A percentile compares a stretch with the other conserved stretches of the same genome.
Conservation (phyloP, 1,140 invertebrate species). For the Pararge aegeria region DNA sequence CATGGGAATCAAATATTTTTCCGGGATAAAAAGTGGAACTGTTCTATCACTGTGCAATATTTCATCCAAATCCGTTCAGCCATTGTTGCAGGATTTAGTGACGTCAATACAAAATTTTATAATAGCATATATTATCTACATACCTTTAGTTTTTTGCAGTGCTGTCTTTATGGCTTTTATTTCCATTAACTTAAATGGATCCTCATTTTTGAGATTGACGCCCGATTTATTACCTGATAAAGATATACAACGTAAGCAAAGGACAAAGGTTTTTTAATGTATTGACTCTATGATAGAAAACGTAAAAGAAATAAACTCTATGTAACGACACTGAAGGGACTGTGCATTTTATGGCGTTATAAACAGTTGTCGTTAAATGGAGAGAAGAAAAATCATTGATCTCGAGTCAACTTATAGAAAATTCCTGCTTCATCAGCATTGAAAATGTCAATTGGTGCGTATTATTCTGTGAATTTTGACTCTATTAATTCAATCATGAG, state of each 20-base stretch:
- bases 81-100: too few relatives aligned
- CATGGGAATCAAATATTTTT: too few relatives aligned
- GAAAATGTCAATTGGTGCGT: slow-evolving; percentile 59
- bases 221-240: slow-evolving; percentile 59
- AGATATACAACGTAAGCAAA: slow-evolving; percentile 2
- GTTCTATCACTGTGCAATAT: too few relatives aligned
- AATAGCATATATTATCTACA: background rate
- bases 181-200: slow-evolving; percentile 73
- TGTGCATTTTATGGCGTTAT: slow-evolving; percentile 30
- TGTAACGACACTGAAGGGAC: slow-evolving; percentile 14
- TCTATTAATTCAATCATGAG: slow-evolving; percentile 39
- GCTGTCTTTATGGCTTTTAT: slow-evolving; percentile 73
- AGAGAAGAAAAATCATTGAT: slow-evolving; percentile 21
- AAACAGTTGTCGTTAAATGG: slow-evolving; percentile 28
- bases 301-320: too few relatives aligned
- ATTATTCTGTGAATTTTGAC: slow-evolving; percentile 37
- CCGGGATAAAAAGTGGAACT: too few relatives aligned
- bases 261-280: background rate
- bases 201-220: slow-evolving; percentile 67
- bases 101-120: too few relatives aligned
- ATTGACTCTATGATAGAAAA: too few relatives aligned
- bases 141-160: slow-evolving; percentile 73
- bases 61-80: too few relatives aligned
- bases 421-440: slow-evolving; percentile 75
- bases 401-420: slow-evolving; percentile 49